These are phyloP conservation scores for Drosophila hydei DNA, from an alignment of 1,140 invertebrate genomes.

Conservation along the genomic window DNA sequence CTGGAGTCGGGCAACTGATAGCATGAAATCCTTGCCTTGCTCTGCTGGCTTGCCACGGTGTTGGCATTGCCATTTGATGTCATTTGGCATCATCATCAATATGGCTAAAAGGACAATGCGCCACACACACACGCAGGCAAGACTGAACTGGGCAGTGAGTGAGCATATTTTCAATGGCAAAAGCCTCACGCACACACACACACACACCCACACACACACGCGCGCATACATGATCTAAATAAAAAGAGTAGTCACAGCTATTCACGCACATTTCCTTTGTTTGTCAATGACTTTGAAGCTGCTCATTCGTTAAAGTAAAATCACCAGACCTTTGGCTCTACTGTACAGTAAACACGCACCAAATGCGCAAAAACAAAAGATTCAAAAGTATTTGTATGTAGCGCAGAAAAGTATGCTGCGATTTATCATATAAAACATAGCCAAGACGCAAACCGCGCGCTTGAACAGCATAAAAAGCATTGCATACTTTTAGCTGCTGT, in stretches of 20 bases:
- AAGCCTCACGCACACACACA: constrained; percentile 16
- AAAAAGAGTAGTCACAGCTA: constrained; percentile 17
- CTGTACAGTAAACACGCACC: constrained; percentile 29
- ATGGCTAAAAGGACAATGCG: constrained; percentile 81
- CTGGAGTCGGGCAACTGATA: constrained; percentile 64
- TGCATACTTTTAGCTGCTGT: constrained; percentile 44
- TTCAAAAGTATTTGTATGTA: background rate
- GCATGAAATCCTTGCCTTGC: constrained; percentile 70
- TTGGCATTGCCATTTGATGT: constrained; percentile 76
- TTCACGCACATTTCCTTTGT: constrained; percentile 31
- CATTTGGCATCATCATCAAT: constrained; percentile 82
- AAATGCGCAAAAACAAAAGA: constrained; percentile 2
- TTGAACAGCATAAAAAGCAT: constrained; percentile 29
- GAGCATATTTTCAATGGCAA: constrained; percentile 57
- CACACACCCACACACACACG: background rate
- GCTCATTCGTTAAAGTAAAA: constrained; percentile 37
- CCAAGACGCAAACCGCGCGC: constrained; percentile 18
- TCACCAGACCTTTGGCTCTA: constrained; percentile 42
- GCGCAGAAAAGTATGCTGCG: constrained; percentile 30
- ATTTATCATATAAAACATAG: constrained; percentile 40
- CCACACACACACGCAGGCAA: constrained; percentile 13
- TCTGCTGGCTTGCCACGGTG: constrained; percentile 69
- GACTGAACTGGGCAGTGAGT: constrained; percentile 61
- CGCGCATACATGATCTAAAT: too few species aligned
- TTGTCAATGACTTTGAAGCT: constrained; percentile 26